phyloP scores from a whole-genome alignment of 2,888 invertebrate genomes.

The Agriopis marginaria region DNA sequence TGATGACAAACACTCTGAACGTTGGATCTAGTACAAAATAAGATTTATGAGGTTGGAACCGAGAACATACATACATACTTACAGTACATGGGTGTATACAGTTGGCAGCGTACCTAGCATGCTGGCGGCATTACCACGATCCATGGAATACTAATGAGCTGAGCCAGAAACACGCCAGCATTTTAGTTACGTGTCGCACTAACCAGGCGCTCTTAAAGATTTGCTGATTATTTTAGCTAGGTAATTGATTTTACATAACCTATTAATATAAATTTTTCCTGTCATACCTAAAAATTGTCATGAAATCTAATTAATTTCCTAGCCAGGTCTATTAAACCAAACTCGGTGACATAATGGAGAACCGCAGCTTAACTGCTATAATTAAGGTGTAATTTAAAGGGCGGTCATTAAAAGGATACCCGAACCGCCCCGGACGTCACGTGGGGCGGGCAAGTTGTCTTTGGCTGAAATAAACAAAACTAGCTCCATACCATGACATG shows the following conservation, averaged over 20 bases:
- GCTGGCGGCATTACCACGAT: no score
- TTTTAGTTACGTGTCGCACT: no score
- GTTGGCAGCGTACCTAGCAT: no score
- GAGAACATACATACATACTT: no score
- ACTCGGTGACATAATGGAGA: slow-evolving; percentile 15
- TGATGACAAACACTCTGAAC: no score
- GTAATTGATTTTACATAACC: no score
- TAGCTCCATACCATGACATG: background rate
- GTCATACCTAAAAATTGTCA: slow-evolving; percentile 3
- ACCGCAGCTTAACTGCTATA: slow-evolving; percentile 26
- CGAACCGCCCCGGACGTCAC: slow-evolving; percentile 18
- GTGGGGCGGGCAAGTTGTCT: background rate
- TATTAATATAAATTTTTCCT: background rate
- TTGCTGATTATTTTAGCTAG: background rate
- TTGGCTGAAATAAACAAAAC: background rate
- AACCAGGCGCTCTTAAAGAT: no score
- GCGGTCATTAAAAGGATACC: slow-evolving; percentile 21
- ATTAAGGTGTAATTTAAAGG: slow-evolving; percentile 28
- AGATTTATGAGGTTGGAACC: no score
- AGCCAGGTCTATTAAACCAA: slow-evolving; percentile 16
- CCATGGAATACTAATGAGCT: no score
- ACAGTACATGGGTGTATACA: no score
- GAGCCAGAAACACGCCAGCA: no score
- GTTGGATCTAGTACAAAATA: no score
- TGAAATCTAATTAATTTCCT: slow-evolving; percentile 13